Evolutionary conservation across 2,113 vertebrate genomes (phyloP).

Genomic region (Erinaceus europaeus): DNA sequence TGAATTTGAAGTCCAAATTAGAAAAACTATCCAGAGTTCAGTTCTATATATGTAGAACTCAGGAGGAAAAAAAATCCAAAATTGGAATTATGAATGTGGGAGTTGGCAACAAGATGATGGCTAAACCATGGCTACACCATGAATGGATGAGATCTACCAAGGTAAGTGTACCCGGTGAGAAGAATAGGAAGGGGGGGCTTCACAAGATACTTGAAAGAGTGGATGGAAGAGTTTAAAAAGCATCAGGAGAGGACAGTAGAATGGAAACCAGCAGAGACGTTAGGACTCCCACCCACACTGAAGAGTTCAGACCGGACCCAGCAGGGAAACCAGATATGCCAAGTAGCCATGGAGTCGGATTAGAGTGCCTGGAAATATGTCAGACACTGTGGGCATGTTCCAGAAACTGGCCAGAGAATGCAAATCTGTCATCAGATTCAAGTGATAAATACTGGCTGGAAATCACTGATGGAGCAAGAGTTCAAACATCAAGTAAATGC

Average conservation of each 20-base stretch:
- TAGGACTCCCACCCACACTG: background rate
- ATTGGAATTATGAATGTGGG: constrained; percentile 55
- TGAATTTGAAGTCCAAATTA: constrained; percentile 49
- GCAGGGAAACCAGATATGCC: background rate
- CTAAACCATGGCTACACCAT: constrained; percentile 48
- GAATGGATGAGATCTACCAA: constrained; percentile 53
- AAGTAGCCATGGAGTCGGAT: background rate
- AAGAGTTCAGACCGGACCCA: constrained; percentile 1
- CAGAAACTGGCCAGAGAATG: constrained; percentile 5
- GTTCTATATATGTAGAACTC: constrained; percentile 46
- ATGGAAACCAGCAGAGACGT: background rate
- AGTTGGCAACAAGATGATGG: constrained; percentile 55
- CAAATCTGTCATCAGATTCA: constrained; percentile 24
- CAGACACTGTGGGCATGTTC: background rate
- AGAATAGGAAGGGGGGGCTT: constrained; percentile 37
- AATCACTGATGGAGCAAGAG: constrained; percentile 18
- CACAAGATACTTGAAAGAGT: constrained; percentile 17
- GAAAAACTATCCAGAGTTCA: constrained; percentile 37
- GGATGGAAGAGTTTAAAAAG: constrained; percentile 21
- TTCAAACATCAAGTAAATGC: constrained; percentile 3
- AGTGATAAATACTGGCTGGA: background rate
- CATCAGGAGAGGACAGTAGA: background rate
- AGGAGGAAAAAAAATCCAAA: constrained; percentile 52
- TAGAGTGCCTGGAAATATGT: background rate
- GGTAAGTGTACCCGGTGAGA: constrained; percentile 31